Evolutionary conservation across 30 jellyfish, hydroid and myxozoan genomes (phyloP).

Genomic region (Mastigias papua): DNA sequence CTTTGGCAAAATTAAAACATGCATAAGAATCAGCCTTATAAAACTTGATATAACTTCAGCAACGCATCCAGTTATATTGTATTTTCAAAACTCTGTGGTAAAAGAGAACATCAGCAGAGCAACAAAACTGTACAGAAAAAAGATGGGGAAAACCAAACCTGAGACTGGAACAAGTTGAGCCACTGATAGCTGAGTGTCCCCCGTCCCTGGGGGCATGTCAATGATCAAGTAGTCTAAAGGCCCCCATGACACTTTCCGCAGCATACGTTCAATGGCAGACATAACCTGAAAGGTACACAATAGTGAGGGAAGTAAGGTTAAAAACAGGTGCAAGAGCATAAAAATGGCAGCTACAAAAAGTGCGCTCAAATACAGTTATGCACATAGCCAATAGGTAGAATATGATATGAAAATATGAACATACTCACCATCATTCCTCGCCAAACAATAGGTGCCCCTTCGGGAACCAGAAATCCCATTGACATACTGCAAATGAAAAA

Average conservation of each 20-base stretch:
- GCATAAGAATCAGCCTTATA: too few relatives aligned
- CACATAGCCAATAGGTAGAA: too few relatives aligned
- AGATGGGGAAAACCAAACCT: constrained; percentile 55
- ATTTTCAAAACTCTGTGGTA: too few relatives aligned
- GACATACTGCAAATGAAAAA: constrained; percentile 86
- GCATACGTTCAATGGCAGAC: constrained; percentile 93
- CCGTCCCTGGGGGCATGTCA: constrained; percentile 99
- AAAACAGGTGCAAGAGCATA: too few relatives aligned
- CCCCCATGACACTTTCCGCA: constrained; percentile 96
- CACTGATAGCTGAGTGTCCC: constrained; percentile 96
- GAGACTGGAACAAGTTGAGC: constrained; percentile 92
- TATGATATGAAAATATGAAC: neutral
- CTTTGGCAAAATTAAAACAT: too few relatives aligned
- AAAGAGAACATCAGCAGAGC: neutral
- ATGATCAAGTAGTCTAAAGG: constrained; percentile 91
- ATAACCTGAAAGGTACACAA: constrained; percentile 89
- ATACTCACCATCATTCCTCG: constrained; percentile 95
- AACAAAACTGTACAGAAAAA: neutral
- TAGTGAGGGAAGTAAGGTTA: too few relatives aligned
- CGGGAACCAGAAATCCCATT: constrained; percentile 97
- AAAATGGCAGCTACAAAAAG: too few relatives aligned
- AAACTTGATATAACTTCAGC: too few relatives aligned
- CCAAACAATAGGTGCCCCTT: constrained; percentile 97
- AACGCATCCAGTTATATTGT: too few relatives aligned
- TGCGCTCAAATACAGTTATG: too few relatives aligned